Base-by-base conservation (phyloP, 2,113 vertebrate species). In the Amia ocellicauda region DNA sequence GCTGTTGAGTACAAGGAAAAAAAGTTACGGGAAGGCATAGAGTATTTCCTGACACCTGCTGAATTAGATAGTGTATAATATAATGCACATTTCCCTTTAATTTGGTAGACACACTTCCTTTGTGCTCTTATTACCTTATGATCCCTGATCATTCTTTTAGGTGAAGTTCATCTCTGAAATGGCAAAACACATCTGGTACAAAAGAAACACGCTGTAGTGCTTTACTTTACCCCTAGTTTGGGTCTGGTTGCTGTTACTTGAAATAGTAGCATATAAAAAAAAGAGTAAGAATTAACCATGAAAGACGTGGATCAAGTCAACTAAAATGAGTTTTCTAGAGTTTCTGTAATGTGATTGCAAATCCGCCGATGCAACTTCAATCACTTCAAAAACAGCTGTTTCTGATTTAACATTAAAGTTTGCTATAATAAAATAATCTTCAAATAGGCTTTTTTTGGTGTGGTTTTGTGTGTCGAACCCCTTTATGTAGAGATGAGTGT, bases 101-200 rank as follows among this genome's bases (percentile, higher is more conserved):
- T 3, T 14, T 3, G 22, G 28, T 49, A 26, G 45, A 57, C 31
- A 24, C 19, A n/a, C 41, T 40, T 51, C 5, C 3, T 29, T 26
- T 23, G 23, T 57, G 53, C 19, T 40, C 24, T 65, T 50, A 27
- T 27, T 36, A 22, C 16, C 47, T 50, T 23, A n/a, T 59, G 31
- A 26, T 40, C 41, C 29, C n/a, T 29, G 26, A 23, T 19, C 53
- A 27, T 45, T 45, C 10, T 19, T 8, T 45, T 3, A 47, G 40
- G 41, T 64, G 23, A 56, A 14, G 19, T 64, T 23, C 51, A 64
- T 3, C 17, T 43, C 29, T 23, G 23, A 36, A 66, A 28, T 47
- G 17, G 47, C 45, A 60, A 41, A 52, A 50, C 50, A 28, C 64
- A 67, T 67, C 51, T 67, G 64, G 55, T 29, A 24, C 49, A 42